A percentile compares a stretch with the other conserved stretches of the same genome.
Conservation (phyloP, 1,140 invertebrate genomes). For the Drosophila paulistorum region DNA sequence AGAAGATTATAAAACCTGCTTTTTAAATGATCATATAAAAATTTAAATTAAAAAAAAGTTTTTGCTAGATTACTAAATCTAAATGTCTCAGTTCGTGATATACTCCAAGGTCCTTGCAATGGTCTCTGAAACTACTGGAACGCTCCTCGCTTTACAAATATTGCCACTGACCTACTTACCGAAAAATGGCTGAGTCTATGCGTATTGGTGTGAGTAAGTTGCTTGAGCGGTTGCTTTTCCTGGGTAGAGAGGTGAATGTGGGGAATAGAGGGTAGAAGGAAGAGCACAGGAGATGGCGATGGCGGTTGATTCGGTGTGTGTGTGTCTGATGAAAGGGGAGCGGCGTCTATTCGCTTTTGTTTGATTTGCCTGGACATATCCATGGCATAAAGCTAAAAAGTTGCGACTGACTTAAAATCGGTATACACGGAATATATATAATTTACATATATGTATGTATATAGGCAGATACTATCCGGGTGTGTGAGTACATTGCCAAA, state of each 20-base stretch:
- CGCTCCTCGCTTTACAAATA: constrained; percentile 44
- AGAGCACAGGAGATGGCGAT: not conserved
- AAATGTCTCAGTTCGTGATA: no score
- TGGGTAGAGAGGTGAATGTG: not conserved
- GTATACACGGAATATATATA: not conserved
- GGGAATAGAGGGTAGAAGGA: not conserved
- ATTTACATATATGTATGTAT: not conserved
- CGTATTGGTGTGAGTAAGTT: constrained; percentile 1
- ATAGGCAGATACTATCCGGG: not conserved
- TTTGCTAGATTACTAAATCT: no score
- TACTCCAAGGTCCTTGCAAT: no score
- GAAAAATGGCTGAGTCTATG: constrained; percentile 50
- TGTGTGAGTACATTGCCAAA: not conserved
- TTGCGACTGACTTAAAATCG: constrained; percentile 29
- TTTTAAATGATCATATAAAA: no score
- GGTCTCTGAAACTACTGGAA: not conserved
- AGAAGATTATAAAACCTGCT: no score
- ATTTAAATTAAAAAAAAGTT: no score
- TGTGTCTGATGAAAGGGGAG: constrained; percentile 9
- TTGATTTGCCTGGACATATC: constrained; percentile 60
- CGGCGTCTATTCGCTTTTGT: constrained; percentile 31
- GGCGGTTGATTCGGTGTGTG: constrained; percentile 10
- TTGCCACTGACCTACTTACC: constrained; percentile 70
- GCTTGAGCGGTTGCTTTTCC: not conserved
- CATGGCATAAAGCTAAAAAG: constrained; percentile 57